These are phyloP conservation scores for Erythrolamprus reginae DNA, from an alignment of 2,113 vertebrate genomes.

Conservation along the genomic window DNA sequence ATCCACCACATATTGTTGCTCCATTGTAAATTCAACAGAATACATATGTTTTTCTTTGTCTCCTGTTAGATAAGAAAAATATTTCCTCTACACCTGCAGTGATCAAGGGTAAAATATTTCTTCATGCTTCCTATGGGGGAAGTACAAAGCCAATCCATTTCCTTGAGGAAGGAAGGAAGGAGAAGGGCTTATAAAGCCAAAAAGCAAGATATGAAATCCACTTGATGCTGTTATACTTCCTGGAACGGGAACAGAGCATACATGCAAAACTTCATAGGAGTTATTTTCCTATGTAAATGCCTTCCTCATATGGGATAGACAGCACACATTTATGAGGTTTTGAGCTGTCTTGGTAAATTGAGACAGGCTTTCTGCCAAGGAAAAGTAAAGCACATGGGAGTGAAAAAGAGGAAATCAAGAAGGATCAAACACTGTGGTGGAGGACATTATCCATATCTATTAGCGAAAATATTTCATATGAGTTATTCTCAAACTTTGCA, in stretches of 20 bases:
- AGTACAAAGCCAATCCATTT: background rate
- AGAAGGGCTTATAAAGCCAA: background rate
- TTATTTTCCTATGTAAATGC: conserved; percentile 5
- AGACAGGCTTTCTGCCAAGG: background rate
- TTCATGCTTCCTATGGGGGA: conserved; percentile 12
- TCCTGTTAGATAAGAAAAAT: conserved; percentile 48
- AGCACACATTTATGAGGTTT: background rate
- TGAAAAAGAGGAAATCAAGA: background rate
- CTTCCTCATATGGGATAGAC: background rate
- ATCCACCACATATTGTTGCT: conserved; percentile 56
- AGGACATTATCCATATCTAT: background rate
- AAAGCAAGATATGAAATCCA: background rate
- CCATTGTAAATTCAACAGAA: conserved; percentile 53
- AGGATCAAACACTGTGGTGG: background rate
- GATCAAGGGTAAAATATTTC: conserved; percentile 22
- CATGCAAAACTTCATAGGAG: conserved; percentile 1
- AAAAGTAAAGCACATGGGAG: background rate
- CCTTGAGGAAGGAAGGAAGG: conserved; percentile 9
- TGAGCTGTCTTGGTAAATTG: background rate
- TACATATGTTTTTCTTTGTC: conserved; percentile 57
- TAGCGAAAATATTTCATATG: background rate
- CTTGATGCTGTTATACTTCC: background rate
- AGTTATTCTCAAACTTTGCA: background rate
- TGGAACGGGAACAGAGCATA: background rate
- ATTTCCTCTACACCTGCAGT: conserved; percentile 33